Conservation (phyloP, 2,888 invertebrate genomes). For the Papilio protenor region DNA sequence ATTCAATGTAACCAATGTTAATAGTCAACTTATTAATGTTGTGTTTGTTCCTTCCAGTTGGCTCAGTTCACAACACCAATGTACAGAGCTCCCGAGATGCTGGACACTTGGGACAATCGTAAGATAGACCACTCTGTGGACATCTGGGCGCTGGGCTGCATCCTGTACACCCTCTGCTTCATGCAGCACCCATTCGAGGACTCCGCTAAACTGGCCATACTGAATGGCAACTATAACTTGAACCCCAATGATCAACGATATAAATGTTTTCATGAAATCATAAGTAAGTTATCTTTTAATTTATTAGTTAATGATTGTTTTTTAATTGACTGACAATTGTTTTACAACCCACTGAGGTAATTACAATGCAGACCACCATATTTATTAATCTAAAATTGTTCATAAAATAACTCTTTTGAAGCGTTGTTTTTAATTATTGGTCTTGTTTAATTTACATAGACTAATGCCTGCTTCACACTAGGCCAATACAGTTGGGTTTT, state of each 20-base stretch:
- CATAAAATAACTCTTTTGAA: background rate
- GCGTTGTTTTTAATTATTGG: background rate
- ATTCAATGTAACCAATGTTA: background rate
- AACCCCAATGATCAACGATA: slow-evolving; percentile 92
- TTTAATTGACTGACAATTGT: background rate
- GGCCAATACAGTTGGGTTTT: too few species aligned
- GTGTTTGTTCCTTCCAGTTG: slow-evolving; percentile 80
- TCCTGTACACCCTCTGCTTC: slow-evolving; percentile 95
- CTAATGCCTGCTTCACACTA: too few species aligned
- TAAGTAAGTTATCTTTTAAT: slow-evolving; percentile 86
- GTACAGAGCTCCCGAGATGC: slow-evolving; percentile 99
- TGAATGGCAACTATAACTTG: slow-evolving; percentile 97
- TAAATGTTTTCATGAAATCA: slow-evolving; percentile 94
- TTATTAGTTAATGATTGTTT: background rate
- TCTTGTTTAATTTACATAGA: too few species aligned
- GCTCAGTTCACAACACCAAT: slow-evolving; percentile 93
- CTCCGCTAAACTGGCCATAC: slow-evolving; percentile 95
- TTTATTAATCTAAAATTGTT: background rate
- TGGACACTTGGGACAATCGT: slow-evolving; percentile 98
- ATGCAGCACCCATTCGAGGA: slow-evolving; percentile 99
- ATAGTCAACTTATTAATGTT: background rate
- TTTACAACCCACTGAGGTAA: background rate
- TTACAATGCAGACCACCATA: background rate
- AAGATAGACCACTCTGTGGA: slow-evolving; percentile 96
- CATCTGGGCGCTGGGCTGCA: slow-evolving; percentile 98